These are phyloP conservation scores for Cyanoliseus patagonus DNA, from an alignment of 2,113 vertebrate species.

Conservation along the genomic window DNA sequence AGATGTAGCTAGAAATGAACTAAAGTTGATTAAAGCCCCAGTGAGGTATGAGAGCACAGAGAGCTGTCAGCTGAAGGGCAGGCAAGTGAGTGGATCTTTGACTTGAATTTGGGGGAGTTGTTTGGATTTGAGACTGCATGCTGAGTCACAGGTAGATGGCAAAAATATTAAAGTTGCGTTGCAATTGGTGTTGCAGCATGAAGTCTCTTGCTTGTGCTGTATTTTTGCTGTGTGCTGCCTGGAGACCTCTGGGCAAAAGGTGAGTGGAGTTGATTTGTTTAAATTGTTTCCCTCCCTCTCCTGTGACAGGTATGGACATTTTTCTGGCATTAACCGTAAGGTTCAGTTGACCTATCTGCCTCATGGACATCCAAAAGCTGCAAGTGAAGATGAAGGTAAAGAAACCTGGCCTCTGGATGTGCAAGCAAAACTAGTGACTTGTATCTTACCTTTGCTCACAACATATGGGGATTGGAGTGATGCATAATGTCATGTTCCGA, in stretches of 20 bases:
- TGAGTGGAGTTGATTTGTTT: background rate
- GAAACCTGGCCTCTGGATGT: background rate
- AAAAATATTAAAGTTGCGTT: background rate
- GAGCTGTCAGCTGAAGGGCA: background rate
- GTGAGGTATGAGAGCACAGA: background rate
- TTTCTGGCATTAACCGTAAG: constrained; percentile 98
- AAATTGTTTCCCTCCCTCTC: background rate
- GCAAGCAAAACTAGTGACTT: background rate
- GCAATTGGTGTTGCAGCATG: background rate
- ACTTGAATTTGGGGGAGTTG: background rate
- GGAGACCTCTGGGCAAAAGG: background rate
- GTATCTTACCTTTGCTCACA: background rate
- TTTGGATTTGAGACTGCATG: background rate
- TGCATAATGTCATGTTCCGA: background rate
- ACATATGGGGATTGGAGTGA: background rate
- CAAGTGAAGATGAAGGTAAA: constrained; percentile 93
- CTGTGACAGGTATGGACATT: constrained; percentile 92
- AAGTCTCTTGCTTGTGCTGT: background rate
- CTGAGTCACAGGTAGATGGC: background rate
- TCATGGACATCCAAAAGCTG: constrained; percentile 89
- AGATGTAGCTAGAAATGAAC: background rate
- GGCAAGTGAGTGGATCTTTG: background rate
- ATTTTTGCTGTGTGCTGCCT: background rate
- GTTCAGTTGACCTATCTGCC: constrained; percentile 96
- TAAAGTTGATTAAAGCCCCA: background rate